phyloP scores from a whole-genome alignment of 2,113 vertebrate genomes.

The Psophia crepitans region DNA sequence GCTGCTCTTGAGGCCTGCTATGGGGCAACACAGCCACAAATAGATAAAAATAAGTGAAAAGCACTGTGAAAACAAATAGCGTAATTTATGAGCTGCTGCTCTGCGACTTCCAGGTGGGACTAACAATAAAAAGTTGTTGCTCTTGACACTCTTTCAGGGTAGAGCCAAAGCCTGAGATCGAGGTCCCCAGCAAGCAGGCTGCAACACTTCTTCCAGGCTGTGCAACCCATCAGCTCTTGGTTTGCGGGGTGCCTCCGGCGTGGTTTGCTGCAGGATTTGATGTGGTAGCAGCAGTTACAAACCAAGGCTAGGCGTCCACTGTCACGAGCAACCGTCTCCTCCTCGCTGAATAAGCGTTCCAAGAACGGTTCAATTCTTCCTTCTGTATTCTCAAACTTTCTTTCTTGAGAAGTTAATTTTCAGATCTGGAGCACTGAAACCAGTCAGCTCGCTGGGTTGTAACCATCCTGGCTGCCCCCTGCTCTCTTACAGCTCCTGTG shows the following conservation, averaged over 20 bases:
- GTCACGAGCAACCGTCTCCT: neutral
- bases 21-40: neutral
- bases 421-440: neutral
- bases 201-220: neutral
- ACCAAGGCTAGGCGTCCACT: neutral
- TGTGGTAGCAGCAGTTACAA: neutral
- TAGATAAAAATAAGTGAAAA: conserved; percentile 5
- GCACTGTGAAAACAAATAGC: neutral
- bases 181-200: neutral
- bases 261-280: neutral
- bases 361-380: neutral
- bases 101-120: neutral
- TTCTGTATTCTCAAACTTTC: neutral
- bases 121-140: neutral
- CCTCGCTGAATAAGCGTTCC: neutral
- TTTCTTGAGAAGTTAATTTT: neutral
- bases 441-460: neutral
- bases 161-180: neutral
- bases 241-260: neutral
- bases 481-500: neutral
- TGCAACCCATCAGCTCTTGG: neutral
- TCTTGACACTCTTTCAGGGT: neutral
- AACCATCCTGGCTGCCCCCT: neutral
- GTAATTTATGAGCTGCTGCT: neutral
- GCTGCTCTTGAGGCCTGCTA: neutral